Conservation (phyloP, 2,888 invertebrate species). For the Amblyjoppa proteus region DNA sequence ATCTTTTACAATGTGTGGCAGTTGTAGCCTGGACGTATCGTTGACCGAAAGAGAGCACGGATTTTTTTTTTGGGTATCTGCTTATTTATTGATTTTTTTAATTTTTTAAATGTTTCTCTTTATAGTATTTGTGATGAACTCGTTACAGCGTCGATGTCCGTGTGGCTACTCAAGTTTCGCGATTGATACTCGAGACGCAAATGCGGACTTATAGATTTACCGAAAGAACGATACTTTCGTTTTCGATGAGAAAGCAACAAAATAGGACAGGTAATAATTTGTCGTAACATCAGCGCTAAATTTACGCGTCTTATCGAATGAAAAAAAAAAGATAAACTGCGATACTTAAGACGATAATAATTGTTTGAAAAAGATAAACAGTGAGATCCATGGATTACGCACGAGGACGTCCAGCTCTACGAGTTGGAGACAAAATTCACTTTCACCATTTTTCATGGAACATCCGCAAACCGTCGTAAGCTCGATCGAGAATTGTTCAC, state of each 20-base stretch:
- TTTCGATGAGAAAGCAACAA: too few relatives aligned
- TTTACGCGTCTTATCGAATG: neutral
- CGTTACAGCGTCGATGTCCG: constrained; percentile 35
- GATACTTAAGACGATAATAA: constrained; percentile 30
- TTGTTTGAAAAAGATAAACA: constrained; percentile 35
- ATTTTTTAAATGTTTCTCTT: constrained; percentile 32
- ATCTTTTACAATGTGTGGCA: constrained; percentile 74
- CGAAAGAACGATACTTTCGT: too few relatives aligned
- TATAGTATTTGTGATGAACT: constrained; percentile 15
- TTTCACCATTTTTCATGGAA: constrained; percentile 47
- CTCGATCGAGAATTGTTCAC: constrained; percentile 55
- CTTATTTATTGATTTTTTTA: constrained; percentile 19
- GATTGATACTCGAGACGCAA: neutral
- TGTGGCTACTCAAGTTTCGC: constrained; percentile 21
- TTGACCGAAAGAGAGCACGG: constrained; percentile 76
- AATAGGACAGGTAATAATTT: constrained; percentile 7
- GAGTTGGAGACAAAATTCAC: constrained; percentile 23
- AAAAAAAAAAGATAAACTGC: constrained; percentile 9
- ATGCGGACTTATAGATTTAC: constrained; percentile 1
- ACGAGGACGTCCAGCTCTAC: constrained; percentile 20
- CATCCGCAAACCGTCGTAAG: constrained; percentile 60
- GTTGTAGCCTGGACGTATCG: constrained; percentile 79
- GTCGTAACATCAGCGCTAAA: neutral
- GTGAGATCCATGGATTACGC: constrained; percentile 41
- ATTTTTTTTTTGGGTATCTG: constrained; percentile 60